These are phyloP conservation scores for Parazoanthus swiftii DNA, from an alignment of 92 coral and sea anemone genomes.

Conservation along the genomic window DNA sequence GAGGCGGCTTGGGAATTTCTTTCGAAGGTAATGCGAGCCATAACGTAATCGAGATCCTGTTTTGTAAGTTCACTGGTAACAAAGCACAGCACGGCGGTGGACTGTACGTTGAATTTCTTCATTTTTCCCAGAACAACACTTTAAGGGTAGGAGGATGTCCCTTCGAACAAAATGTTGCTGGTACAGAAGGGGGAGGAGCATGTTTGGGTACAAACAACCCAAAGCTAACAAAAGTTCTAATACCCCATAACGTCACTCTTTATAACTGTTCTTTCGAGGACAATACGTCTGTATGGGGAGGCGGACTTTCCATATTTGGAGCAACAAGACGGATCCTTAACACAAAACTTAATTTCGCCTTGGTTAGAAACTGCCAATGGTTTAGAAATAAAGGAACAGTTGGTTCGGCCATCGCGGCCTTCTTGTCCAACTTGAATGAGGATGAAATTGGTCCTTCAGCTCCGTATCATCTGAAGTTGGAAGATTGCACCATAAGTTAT, in stretches of 20 bases:
- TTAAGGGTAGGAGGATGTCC: not conserved
- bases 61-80: conserved; percentile 7
- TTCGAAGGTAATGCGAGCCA: conserved; percentile 9
- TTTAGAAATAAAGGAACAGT: conserved; percentile 56
- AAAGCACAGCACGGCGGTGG: conserved; percentile 29
- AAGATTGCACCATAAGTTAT: conserved; percentile 44
- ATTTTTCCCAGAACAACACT: conserved; percentile 12
- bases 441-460: conserved; percentile 62
- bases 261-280: conserved; percentile 55
- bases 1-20: conserved; percentile 20
- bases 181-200: conserved; percentile 24
- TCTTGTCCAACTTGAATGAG: conserved; percentile 58
- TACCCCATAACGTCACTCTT: conserved; percentile 43
- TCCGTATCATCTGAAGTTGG: conserved; percentile 49
- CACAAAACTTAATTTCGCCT: conserved; percentile 9
- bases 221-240: not conserved
- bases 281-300: conserved; percentile 75
- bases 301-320: conserved; percentile 59
- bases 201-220: not conserved
- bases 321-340: conserved; percentile 38
- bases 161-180: conserved; percentile 15
- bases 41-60: not conserved
- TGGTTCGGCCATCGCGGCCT: conserved; percentile 68
- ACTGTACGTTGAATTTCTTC: not conserved
- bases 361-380: conserved; percentile 48